Percentiles rank a stretch among this genome's conserved stretches.
Evolutionary conservation across 2,888 invertebrate species (phyloP).

Genomic region (Neuroscelio doddi): DNA sequence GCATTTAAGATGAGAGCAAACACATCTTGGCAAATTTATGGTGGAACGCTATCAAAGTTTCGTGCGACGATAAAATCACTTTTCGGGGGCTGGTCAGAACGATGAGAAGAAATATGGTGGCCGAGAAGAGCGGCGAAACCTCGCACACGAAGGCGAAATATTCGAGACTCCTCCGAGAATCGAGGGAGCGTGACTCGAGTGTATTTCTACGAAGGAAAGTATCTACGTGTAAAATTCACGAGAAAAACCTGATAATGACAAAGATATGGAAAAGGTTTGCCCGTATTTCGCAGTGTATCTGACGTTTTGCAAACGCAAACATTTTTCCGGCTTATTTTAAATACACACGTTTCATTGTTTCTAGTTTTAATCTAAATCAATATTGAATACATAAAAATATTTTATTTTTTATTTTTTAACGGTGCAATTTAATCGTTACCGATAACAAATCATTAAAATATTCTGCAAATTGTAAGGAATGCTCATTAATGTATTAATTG

Average conservation of each 20-base stretch:
- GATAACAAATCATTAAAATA: too few species aligned
- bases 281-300: constrained; percentile 7
- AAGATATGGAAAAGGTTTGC: constrained; percentile 6
- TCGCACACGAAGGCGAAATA: constrained; percentile 29
- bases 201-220: constrained; percentile 34
- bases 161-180: constrained; percentile 42
- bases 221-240: constrained; percentile 22
- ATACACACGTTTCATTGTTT: too few species aligned
- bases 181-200: constrained; percentile 46
- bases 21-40: constrained; percentile 46
- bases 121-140: constrained; percentile 19
- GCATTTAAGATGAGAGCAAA: constrained; percentile 45
- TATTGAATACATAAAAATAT: too few species aligned
- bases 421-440: too few species aligned
- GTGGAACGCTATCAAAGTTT: constrained; percentile 38
- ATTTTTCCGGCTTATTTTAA: too few species aligned
- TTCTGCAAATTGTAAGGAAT: background rate
- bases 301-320: too few species aligned
- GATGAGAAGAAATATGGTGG: constrained; percentile 33
- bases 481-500: background rate
- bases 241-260: constrained; percentile 5
- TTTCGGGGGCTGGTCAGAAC: constrained; percentile 24
- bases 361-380: too few species aligned
- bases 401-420: too few species aligned
- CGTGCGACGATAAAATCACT: constrained; percentile 42